Evolutionary conservation across 2,888 invertebrate species (phyloP).

Genomic region (Enchytraeus crypticus): DNA sequence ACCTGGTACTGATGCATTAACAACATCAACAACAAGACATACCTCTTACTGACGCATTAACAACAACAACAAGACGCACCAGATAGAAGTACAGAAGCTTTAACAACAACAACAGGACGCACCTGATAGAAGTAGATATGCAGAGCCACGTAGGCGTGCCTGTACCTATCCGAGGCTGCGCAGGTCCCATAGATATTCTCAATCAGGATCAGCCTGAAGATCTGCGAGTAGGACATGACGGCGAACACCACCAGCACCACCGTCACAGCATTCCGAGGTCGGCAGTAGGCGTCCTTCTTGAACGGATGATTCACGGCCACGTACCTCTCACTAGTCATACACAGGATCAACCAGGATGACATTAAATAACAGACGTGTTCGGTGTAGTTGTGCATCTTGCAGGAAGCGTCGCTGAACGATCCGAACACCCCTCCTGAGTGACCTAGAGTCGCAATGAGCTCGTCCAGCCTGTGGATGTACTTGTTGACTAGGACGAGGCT

Average conservation of each 20-base stretch:
- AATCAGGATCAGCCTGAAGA: slow-evolving; percentile 34
- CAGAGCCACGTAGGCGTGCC: slow-evolving; percentile 31
- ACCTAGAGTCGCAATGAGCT: slow-evolving; percentile 3
- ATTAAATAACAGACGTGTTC: slow-evolving; percentile 38
- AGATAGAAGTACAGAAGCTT: too few species aligned
- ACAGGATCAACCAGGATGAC: slow-evolving; percentile 42
- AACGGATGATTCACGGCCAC: slow-evolving; percentile 42
- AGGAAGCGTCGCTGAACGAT: slow-evolving; percentile 31
- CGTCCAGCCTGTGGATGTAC: slow-evolving; percentile 17
- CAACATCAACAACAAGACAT: too few species aligned
- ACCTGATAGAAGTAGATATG: slow-evolving; percentile 39
- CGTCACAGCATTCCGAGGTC: slow-evolving; percentile 34
- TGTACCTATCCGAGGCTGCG: slow-evolving; percentile 13
- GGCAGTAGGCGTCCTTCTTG: slow-evolving; percentile 33
- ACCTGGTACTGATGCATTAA: too few species aligned
- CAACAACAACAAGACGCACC: too few species aligned
- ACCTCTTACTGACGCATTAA: too few species aligned
- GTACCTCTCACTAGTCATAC: slow-evolving; percentile 40
- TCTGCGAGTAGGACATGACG: slow-evolving; percentile 35
- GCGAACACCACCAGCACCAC: slow-evolving; percentile 33
- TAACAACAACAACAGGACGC: too few species aligned
- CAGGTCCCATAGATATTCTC: slow-evolving; percentile 22
- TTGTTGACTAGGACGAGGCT: slow-evolving; percentile 34
- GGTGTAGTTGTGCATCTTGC: slow-evolving; percentile 37
- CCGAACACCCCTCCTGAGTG: slow-evolving; percentile 21